Percentiles rank a stretch among this genome's conserved stretches.
These are phyloP conservation scores for Itoplectis maculator DNA, from an alignment of 2,888 invertebrate genomes.

Conservation along the genomic window DNA sequence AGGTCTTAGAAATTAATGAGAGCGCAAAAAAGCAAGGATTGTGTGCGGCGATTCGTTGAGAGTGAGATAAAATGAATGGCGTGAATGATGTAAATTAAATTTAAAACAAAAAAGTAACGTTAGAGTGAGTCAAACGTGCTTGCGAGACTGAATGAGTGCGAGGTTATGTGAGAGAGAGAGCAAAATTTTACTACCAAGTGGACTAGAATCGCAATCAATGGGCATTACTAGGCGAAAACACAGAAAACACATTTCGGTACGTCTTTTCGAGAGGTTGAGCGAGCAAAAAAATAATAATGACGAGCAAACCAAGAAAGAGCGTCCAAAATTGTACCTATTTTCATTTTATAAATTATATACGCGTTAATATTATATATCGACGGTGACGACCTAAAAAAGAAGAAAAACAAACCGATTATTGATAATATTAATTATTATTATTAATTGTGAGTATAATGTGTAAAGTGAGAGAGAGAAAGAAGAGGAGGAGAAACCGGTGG, in stretches of 20 bases:
- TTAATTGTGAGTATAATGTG: conserved; percentile 70
- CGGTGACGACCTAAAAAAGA: conserved; percentile 78
- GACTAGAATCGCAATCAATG: conserved; percentile 85
- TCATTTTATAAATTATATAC: conserved; percentile 84
- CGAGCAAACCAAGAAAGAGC: conserved; percentile 72
- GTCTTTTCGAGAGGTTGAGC: conserved; percentile 81
- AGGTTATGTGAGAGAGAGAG: conserved; percentile 71
- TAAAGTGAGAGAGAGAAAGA: conserved; percentile 51
- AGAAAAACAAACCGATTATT: conserved; percentile 79
- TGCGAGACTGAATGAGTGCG: conserved; percentile 66
- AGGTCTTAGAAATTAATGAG: conserved; percentile 78
- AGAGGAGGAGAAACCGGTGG: conserved; percentile 38
- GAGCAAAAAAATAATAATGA: conserved; percentile 75
- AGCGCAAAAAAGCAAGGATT: conserved; percentile 58
- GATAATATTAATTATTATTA: conserved; percentile 68
- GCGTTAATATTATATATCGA: conserved; percentile 71
- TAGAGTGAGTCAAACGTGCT: conserved; percentile 64
- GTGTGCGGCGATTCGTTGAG: conserved; percentile 68
- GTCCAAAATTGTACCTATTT: conserved; percentile 85
- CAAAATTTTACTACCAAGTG: conserved; percentile 85
- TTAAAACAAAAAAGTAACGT: conserved; percentile 36
- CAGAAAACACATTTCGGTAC: conserved; percentile 81
- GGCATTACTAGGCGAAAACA: conserved; percentile 82
- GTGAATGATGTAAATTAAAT: conserved; percentile 58
- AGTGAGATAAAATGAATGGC: conserved; percentile 61